phyloP scores from a whole-genome alignment of 2,797 vertebrate species.

The Hydrolagus colliei region DNA sequence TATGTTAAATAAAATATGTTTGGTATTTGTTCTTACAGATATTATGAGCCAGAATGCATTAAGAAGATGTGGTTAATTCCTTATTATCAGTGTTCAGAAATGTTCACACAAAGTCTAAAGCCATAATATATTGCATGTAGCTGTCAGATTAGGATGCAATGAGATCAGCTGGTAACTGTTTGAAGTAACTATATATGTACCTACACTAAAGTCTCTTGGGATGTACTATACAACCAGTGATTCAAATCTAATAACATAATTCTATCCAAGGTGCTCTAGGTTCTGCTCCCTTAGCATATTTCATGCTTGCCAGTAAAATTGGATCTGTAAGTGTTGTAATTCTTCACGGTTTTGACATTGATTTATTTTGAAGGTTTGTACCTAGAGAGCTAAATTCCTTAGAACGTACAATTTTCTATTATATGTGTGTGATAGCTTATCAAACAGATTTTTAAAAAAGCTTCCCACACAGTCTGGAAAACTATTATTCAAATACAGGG shows the following conservation, averaged over 20 bases:
- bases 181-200: neutral
- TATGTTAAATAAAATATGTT: too few species aligned
- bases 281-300: neutral
- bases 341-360: constrained; percentile 27
- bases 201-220: neutral
- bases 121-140: neutral
- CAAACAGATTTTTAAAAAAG: neutral
- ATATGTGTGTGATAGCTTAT: neutral
- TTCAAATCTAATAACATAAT: neutral
- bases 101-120: neutral
- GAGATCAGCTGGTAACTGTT: neutral
- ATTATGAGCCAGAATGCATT: neutral
- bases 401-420: neutral
- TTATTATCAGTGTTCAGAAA: neutral
- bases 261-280: neutral
- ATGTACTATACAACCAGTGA: neutral
- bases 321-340: constrained; percentile 1
- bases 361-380: constrained; percentile 11
- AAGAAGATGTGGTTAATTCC: neutral
- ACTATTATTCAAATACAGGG: neutral
- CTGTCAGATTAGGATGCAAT: neutral
- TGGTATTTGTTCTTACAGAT: too few species aligned
- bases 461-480: neutral
- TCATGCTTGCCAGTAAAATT: constrained; percentile 26
- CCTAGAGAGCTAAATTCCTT: neutral